Base-by-base conservation (phyloP, 1,140 invertebrate genomes). In the Daktulosphaira vitifoliae region DNA sequence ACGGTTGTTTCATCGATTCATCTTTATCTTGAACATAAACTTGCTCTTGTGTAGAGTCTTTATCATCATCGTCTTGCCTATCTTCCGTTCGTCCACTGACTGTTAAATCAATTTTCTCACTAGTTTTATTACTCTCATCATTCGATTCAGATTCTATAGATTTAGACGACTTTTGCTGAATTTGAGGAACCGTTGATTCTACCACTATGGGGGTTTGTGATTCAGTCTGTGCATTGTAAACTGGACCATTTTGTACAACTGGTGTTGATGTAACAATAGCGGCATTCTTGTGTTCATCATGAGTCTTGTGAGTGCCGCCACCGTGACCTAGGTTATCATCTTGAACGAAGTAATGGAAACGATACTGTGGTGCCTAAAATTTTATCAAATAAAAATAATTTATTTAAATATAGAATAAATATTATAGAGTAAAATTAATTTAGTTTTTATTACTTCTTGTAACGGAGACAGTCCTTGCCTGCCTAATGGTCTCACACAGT, bases 291-390 rank as follows among this genome's bases (percentile, higher is more conserved):
- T 67, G 48, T 64, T 76, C 74, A 67, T 71, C 72, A 62, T 74
- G 74, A 22, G 67, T 62, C 51, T 76, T 72, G 59, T 72, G 69
- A 33, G 5, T 33, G 11, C 5, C 29, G 29, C 29, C 29, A 33
- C 11, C 15, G 29, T 75, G 71, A 20, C 71, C 71, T 38, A 70
- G 70, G 52, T 74, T 69, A n/a, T 66, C 68, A 68, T 76, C 73
- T 39, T 73, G 69, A 6, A 76, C 72, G 25, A 65, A 54, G 29
- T 68, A 68, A 20, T 65, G 59, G 33, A 65, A 68, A 38, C 62
- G 59, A 46, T 68, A 68, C 16, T 56, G 67, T 13, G 67, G 62
- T 37, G 25, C 23, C 66, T 66, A 25, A 42, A 53, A 53, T 62
- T 48, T 22, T 29, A 48, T 2, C 11, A 29, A n/a, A 33, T 13